These are phyloP conservation scores for Drosophila nigromelanica DNA, from an alignment of 1,140 invertebrate species.

Conservation along the genomic window DNA sequence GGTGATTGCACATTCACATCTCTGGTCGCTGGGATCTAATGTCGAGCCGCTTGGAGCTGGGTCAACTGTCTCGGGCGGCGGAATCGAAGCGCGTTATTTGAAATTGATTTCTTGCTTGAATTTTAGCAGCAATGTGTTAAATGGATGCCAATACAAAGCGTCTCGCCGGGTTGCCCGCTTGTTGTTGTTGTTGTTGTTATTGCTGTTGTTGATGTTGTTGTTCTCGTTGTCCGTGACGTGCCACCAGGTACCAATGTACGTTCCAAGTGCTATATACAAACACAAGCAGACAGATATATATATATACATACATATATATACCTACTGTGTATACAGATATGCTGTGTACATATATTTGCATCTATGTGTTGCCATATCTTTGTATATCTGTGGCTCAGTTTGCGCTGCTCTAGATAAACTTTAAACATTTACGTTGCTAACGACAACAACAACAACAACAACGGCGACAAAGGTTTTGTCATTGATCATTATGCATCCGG, in stretches of 20 bases:
- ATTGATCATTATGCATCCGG: constrained; percentile 68
- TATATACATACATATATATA: constrained; percentile 12
- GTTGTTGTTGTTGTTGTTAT: constrained; percentile 11
- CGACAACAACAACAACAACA: constrained; percentile 14
- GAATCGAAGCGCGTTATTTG: constrained; percentile 81
- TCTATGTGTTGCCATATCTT: constrained; percentile 27
- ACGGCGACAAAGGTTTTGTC: constrained; percentile 37
- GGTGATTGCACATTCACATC: neutral
- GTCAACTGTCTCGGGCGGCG: constrained; percentile 5
- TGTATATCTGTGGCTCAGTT: constrained; percentile 23
- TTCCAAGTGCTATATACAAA: constrained; percentile 64
- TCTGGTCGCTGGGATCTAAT: constrained; percentile 3
- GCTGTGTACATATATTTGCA: constrained; percentile 16
- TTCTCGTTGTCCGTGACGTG: constrained; percentile 25
- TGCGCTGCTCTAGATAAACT: constrained; percentile 54
- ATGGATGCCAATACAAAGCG: constrained; percentile 76
- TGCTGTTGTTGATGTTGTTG: constrained; percentile 2
- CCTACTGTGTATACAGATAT: neutral
- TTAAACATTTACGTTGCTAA: constrained; percentile 43
- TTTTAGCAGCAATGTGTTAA: constrained; percentile 81
- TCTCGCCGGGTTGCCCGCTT: constrained; percentile 36
- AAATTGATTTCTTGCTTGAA: constrained; percentile 81
- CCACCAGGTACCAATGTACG: constrained; percentile 59
- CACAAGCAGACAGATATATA: constrained; percentile 1
- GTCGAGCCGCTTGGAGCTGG: constrained; percentile 6